Evolutionary conservation across 2,888 invertebrate species (phyloP).

Genomic region (Caenorhabditis sp.): DNA sequence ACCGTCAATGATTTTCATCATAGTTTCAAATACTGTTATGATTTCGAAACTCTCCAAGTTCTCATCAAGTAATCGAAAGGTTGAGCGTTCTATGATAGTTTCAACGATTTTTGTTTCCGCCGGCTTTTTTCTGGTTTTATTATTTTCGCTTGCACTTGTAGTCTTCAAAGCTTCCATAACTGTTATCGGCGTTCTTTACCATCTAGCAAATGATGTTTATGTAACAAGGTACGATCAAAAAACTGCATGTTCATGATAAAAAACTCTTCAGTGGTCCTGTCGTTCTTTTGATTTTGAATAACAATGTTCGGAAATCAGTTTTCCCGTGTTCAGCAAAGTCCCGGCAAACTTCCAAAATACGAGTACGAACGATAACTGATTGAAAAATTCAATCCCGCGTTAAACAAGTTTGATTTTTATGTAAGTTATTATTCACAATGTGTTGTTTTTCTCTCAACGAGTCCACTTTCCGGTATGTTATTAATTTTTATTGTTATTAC

Average conservation of each 20-base stretch:
- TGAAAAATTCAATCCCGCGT: not conserved
- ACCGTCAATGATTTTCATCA: not conserved
- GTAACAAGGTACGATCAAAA: not conserved
- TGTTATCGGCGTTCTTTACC: too few species aligned
- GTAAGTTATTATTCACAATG: too few species aligned
- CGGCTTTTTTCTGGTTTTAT: not conserved
- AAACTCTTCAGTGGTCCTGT: not conserved
- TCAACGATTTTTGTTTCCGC: not conserved
- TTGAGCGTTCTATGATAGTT: not conserved
- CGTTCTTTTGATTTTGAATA: not conserved
- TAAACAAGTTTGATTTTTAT: too few species aligned
- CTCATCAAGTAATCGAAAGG: not conserved
- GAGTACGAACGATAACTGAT: not conserved
- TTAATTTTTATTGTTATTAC: too few species aligned
- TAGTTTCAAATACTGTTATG: not conserved
- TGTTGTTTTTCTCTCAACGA: too few species aligned
- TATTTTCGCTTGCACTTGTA: too few species aligned
- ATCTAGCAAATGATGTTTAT: not conserved
- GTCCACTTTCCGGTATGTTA: too few species aligned
- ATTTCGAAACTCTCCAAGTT: not conserved
- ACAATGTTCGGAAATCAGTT: not conserved
- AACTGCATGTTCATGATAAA: too few species aligned
- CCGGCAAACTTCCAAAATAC: too few species aligned
- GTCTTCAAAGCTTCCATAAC: too few species aligned
- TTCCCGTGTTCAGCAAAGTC: too few species aligned